phyloP scores from a whole-genome alignment of 2,888 invertebrate species.

The Leptopterna dolabrata region DNA sequence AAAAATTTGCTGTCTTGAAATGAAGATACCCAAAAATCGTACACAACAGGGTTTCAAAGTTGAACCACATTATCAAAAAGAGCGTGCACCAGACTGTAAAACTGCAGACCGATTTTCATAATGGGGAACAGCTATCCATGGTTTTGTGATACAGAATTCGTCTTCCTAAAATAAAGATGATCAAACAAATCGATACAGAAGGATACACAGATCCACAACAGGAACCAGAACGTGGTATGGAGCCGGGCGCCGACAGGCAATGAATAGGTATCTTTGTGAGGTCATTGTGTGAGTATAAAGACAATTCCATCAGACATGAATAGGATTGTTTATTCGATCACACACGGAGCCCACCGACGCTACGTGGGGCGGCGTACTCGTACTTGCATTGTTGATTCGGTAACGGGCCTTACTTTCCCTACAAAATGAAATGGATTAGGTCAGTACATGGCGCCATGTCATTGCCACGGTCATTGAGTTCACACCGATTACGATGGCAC shows the following conservation, averaged over 20 bases:
- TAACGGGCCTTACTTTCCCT: not conserved
- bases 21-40: too few relatives aligned
- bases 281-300: not conserved
- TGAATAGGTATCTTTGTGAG: not conserved
- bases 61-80: too few relatives aligned
- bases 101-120: too few relatives aligned
- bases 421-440: not conserved
- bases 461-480: not conserved
- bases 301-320: not conserved
- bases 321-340: not conserved
- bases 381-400: not conserved
- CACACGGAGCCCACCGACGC: not conserved
- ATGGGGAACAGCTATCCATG: too few relatives aligned
- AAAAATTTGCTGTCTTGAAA: too few relatives aligned
- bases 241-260: not conserved
- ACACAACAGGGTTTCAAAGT: too few relatives aligned
- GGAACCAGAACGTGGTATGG: not conserved
- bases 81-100: too few relatives aligned
- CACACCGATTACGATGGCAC: not conserved
- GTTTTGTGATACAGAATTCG: too few relatives aligned
- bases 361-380: not conserved
- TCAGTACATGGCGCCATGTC: not conserved
- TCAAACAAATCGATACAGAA: too few relatives aligned
- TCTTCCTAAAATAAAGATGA: too few relatives aligned
- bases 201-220: not conserved